Conservation (phyloP, 2,888 invertebrate genomes). For the Athalia circularis region DNA sequence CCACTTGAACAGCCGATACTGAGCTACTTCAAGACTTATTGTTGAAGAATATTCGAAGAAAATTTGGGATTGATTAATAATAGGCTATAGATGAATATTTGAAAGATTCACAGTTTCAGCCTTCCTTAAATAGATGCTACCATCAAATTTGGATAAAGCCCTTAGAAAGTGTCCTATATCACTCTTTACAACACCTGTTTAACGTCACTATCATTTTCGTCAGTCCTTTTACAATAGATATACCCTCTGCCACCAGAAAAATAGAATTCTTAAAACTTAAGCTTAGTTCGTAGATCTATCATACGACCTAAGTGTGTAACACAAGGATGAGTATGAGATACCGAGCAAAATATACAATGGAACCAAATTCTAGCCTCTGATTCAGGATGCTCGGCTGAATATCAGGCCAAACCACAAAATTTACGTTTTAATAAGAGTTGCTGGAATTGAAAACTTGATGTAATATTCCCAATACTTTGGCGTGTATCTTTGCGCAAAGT, state of each 20-base stretch:
- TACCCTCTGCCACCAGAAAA: conserved; percentile 68
- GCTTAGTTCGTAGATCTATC: conserved; percentile 58
- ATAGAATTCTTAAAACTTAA: conserved; percentile 73
- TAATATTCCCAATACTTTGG: conserved; percentile 7
- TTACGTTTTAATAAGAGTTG: conserved; percentile 7
- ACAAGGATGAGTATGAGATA: conserved; percentile 38
- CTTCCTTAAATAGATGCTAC: conserved; percentile 34
- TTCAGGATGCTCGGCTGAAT: conserved; percentile 13
- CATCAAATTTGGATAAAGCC: conserved; percentile 46
- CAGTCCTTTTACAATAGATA: conserved; percentile 48
- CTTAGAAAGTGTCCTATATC: conserved; percentile 50
- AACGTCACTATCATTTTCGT: conserved; percentile 44
- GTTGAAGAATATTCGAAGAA: background rate
- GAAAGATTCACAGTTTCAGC: conserved; percentile 1
- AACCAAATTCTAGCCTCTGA: conserved; percentile 27
- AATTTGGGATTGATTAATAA: background rate
- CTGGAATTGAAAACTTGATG: background rate
- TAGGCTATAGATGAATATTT: background rate
- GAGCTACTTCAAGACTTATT: background rate
- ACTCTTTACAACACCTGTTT: conserved; percentile 38
- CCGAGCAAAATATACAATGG: conserved; percentile 23
- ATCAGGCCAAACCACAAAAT: background rate
- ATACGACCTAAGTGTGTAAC: conserved; percentile 42
- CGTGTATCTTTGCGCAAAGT: background rate
- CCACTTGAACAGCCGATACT: background rate